A percentile compares a stretch with the other conserved stretches of the same genome.
Evolutionary conservation across 2,113 vertebrate species (phyloP).

Genomic region (Platanista minor): DNA sequence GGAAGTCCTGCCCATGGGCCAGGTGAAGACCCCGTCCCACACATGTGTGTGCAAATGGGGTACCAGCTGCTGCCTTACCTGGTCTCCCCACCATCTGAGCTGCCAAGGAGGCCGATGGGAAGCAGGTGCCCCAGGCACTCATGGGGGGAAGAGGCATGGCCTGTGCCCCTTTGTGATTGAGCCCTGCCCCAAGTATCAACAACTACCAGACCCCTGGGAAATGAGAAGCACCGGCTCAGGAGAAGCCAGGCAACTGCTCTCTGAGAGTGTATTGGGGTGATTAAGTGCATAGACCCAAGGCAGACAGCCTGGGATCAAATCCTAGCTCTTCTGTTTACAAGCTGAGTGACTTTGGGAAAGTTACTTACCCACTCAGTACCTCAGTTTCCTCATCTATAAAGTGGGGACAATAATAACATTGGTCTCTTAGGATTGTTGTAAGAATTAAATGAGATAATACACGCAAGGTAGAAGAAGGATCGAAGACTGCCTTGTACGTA

Average conservation of each 20-base stretch:
- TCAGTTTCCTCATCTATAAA: not conserved
- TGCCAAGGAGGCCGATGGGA: not conserved
- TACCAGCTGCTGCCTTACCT: not conserved
- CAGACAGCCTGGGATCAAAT: not conserved
- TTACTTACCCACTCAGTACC: not conserved
- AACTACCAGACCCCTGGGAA: not conserved
- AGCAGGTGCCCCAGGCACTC: not conserved
- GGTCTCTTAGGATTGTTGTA: not conserved
- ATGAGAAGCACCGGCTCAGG: not conserved
- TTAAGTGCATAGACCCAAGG: not conserved
- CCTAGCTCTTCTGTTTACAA: not conserved
- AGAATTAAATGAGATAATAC: not conserved
- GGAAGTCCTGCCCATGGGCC: not conserved
- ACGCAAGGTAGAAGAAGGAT: not conserved
- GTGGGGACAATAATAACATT: not conserved
- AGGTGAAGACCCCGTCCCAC: not conserved
- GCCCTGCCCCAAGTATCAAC: rapidly evolving
- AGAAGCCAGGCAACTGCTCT: not conserved
- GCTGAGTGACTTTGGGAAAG: not conserved
- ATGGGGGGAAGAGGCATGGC: not conserved
- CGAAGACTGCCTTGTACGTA: not conserved
- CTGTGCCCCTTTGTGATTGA: not conserved
- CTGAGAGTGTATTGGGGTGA: not conserved
- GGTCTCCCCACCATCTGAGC: not conserved
- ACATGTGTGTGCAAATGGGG: not conserved